These are phyloP conservation scores for Tetranychus urticae DNA, from an alignment of 1,140 invertebrate species.

Conservation along the genomic window DNA sequence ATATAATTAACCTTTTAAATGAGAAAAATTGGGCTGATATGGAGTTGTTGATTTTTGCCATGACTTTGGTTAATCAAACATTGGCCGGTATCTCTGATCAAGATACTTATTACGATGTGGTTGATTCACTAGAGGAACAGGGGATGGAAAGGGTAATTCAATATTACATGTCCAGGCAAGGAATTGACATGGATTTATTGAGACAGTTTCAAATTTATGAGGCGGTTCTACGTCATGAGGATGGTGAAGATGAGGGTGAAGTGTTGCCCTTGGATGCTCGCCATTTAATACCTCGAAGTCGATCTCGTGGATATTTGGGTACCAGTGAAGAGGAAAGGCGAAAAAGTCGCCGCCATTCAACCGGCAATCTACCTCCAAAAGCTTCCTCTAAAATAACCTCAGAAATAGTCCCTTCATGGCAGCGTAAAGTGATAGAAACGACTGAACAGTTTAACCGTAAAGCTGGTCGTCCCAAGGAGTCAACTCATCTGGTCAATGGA, in stretches of 20 bases:
- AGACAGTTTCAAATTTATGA: constrained; percentile 88
- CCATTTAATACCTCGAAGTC: constrained; percentile 43
- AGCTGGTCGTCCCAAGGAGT: not conserved
- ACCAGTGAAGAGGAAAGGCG: constrained; percentile 14
- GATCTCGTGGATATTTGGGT: constrained; percentile 25
- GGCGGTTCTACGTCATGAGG: constrained; percentile 66
- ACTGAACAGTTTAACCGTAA: not conserved
- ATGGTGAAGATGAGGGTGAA: constrained; percentile 40
- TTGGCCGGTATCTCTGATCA: constrained; percentile 85
- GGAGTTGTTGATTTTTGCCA: constrained; percentile 83
- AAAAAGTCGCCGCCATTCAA: constrained; percentile 13
- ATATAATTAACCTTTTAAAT: constrained; percentile 67
- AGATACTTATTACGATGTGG: constrained; percentile 93
- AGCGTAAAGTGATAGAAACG: not conserved
- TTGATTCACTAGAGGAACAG: constrained; percentile 82
- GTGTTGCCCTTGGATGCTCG: constrained; percentile 8
- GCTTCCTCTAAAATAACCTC: constrained; percentile 6
- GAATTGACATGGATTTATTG: constrained; percentile 64
- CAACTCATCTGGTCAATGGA: not conserved
- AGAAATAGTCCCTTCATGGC: not conserved
- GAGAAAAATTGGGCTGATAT: constrained; percentile 85
- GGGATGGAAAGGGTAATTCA: constrained; percentile 79
- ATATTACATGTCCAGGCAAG: constrained; percentile 74
- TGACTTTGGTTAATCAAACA: constrained; percentile 87
- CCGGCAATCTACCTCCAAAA: constrained; percentile 1